Percentiles rank a stretch among this genome's conserved stretches.
These are phyloP conservation scores for Leptopilina clavipes DNA, from an alignment of 1,140 invertebrate species.

Conservation along the genomic window DNA sequence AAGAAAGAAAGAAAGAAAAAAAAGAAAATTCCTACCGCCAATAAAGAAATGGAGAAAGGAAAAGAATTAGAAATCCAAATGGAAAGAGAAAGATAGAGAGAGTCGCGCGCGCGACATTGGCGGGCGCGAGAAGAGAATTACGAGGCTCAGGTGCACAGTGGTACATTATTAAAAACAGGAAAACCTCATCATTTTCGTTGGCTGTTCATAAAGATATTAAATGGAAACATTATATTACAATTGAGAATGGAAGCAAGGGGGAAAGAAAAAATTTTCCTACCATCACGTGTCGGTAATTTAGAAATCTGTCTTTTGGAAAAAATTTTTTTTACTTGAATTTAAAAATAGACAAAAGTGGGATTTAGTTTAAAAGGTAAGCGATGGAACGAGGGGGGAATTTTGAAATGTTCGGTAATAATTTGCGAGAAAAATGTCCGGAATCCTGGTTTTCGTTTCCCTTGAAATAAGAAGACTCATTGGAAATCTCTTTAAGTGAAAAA, in stretches of 20 bases:
- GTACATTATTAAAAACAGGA: conserved; percentile 73
- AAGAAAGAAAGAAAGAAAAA: too few relatives aligned
- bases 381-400: too few relatives aligned
- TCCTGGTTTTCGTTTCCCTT: too few relatives aligned
- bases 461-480: too few relatives aligned
- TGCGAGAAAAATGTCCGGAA: too few relatives aligned
- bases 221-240: conserved; percentile 71
- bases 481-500: too few relatives aligned
- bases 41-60: background rate
- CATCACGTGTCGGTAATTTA: conserved; percentile 43
- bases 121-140: conserved; percentile 67
- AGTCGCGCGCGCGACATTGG: conserved; percentile 21
- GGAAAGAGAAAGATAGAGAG: conserved; percentile 51
- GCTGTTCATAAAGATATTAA: conserved; percentile 71
- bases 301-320: too few relatives aligned
- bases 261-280: background rate
- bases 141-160: conserved; percentile 69
- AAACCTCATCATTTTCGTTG: conserved; percentile 72
- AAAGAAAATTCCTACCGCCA: background rate
- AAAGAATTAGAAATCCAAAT: conserved; percentile 36
- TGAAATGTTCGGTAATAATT: too few relatives aligned
- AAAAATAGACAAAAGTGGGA: too few relatives aligned
- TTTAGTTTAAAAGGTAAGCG: too few relatives aligned
- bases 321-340: too few relatives aligned
- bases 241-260: conserved; percentile 42